Evolutionary conservation across 92 coral and sea anemone species (phyloP), one percentile per base, ranked within the genome.

Genomic region (Zoanthus sansibaricus): DNA sequence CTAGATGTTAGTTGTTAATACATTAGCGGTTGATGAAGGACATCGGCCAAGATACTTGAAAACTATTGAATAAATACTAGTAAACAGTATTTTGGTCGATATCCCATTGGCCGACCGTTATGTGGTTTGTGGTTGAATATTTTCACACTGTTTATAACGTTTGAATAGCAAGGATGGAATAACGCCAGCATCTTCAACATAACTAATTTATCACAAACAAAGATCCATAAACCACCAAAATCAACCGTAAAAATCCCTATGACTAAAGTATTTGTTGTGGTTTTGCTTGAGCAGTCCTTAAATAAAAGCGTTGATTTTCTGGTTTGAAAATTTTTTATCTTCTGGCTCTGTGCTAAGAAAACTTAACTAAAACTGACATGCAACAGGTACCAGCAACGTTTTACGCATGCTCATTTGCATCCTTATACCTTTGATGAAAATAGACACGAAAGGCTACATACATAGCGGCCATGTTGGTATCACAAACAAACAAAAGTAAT

Each of bases 151-250:
- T 14, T 68, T 14, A 32, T 44, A 30, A 45, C 9, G 42, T 37
- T 37, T 17, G 72, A n/a, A 33, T 44, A 58, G 72, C 61, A 17
- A 44, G 44, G 58, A 45, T 80, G 85, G 85, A 48, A 67, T 47
- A 13, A 45, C n/a, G 85, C 85, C 85, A 79, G 85, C 61, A 74
- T 80, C 74, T 51, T 62, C 20, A 37, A 77, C 6, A 5, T n/a
- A 7, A 20, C 20, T 62, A 62, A 8, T 20, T 17, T 14, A 59
- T 14, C 13, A 17, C 7, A 17, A 17, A 17, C 8, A 18, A 62
- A 62, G 9, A 17, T 62, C 30, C 1, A 1, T 1, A n/a, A 62
- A 1, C 20, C 69, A 4, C 69, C 30, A 1, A n/a, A n/a, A 62
- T 21, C 30, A 20, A 21, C 25, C 32, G 30, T 11, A 62, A 62